Evolutionary conservation across 2,888 invertebrate genomes (phyloP).

Genomic region (Eupithecia abbreviata): DNA sequence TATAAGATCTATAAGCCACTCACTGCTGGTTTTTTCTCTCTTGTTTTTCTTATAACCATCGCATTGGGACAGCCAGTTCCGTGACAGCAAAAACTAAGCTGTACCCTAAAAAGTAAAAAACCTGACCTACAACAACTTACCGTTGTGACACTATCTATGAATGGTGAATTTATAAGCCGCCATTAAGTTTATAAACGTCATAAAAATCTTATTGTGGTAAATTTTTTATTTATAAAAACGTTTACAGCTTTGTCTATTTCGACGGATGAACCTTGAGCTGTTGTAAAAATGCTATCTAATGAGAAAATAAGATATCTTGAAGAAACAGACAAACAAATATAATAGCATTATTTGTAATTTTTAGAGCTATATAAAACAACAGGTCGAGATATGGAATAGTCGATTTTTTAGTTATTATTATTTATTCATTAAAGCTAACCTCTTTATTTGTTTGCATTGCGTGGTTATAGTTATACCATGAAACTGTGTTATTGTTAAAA

Average conservation of each 20-base stretch:
- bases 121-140: slow-evolving; percentile 4
- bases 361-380: too few relatives aligned
- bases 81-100: not conserved
- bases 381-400: too few relatives aligned
- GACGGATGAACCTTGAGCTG: not conserved
- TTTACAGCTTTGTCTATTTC: not conserved
- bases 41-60: not conserved
- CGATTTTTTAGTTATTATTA: too few relatives aligned
- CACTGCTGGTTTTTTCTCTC: not conserved
- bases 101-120: not conserved
- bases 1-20: not conserved
- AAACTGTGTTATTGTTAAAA: too few relatives aligned
- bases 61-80: not conserved
- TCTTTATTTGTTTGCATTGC: too few relatives aligned
- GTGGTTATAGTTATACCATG: too few relatives aligned
- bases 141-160: not conserved
- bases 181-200: not conserved
- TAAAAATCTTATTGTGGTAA: not conserved
- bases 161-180: not conserved
- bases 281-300: not conserved
- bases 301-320: not conserved
- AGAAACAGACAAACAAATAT: not conserved
- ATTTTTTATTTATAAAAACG: not conserved
- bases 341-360: not conserved
- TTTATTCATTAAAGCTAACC: too few relatives aligned